Evolutionary conservation across 64 coral and sea anemone species (phyloP), one percentile per base, ranked within the genome.

Genomic region (Montipora sp.): DNA sequence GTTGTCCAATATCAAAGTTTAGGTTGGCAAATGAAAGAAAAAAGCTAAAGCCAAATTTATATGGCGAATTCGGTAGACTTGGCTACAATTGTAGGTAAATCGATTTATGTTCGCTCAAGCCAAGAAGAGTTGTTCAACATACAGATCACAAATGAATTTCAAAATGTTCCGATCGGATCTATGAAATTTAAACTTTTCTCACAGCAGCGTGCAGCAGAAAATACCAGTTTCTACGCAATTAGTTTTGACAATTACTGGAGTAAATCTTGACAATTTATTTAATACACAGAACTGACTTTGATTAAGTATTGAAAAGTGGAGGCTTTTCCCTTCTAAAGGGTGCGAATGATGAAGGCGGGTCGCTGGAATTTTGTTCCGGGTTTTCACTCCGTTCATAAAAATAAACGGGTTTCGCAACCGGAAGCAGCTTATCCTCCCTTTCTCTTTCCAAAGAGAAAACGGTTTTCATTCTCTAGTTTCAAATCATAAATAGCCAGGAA

Each of bases 391-490:
- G 24, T 23, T 68, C 59, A 66, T 5, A 12, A 3, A 6, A 57
- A 13, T 36, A 67, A 83, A 7, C 59, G 60, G 15, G 44, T 16
- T 68, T 53, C 58, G 55, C 58, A 19, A 7, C 16, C 36, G 36
- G 36, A 11, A 65, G 58, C 55, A 12, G 24, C 61, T 65, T 36
- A 24, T 7, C 43, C 9, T 10, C 27, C 13, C 65, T 71, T 23
- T 85, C 27, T 69, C 18, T 85, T 85, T 85, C 82, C 44, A 21
- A 72, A 71, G 49, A 63, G 82, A 73, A 71, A 63, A 21, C 18
- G 27, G 5, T 9, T 3, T 21, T 24, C 23, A 59, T 19, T 12
- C 59, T 48, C 59, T 69, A 27, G 16, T 8, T 18, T 68, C 60
- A 48, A 84, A 68, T 48, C 60, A 44, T 36, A 71, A 85, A 71